Conservation (phyloP, 2,888 invertebrate species). For the Epinotia demarniana region DNA sequence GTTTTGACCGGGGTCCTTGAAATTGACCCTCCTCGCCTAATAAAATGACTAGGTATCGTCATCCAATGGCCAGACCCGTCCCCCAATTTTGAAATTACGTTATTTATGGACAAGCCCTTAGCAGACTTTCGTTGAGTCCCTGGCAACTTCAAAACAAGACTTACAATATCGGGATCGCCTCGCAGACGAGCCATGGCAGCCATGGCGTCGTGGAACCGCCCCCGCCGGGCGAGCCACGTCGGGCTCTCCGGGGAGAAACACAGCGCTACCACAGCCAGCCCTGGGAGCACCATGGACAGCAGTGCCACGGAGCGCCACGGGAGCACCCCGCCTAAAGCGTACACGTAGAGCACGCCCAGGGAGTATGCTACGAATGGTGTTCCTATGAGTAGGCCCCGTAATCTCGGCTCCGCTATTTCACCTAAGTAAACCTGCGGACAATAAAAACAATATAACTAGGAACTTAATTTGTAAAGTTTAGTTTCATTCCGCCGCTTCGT, state of each 20-base stretch:
- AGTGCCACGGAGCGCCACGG: slow-evolving; percentile 89
- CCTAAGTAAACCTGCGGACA: slow-evolving; percentile 88
- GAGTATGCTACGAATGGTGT: slow-evolving; percentile 90
- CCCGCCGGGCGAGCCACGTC: slow-evolving; percentile 88
- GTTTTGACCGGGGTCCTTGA: too few species aligned
- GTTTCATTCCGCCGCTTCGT: too few species aligned
- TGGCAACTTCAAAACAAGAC: slow-evolving; percentile 52
- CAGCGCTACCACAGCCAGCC: slow-evolving; percentile 85
- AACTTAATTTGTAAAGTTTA: too few species aligned
- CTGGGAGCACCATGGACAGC: slow-evolving; percentile 85
- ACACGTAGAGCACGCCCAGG: slow-evolving; percentile 89
- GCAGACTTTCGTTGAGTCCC: background rate
- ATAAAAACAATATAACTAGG: slow-evolving; percentile 29
- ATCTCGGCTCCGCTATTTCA: slow-evolving; percentile 89
- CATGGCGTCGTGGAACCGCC: slow-evolving; percentile 82
- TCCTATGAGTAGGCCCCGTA: slow-evolving; percentile 88
- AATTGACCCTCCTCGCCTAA: too few species aligned
- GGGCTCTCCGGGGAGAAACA: slow-evolving; percentile 90
- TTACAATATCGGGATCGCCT: slow-evolving; percentile 84
- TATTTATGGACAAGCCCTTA: too few species aligned
- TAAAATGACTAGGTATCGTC: too few species aligned
- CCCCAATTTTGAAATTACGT: too few species aligned
- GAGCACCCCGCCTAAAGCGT: slow-evolving; percentile 87
- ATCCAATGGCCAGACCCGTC: too few species aligned
- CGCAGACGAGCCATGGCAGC: slow-evolving; percentile 86